A percentile compares a stretch with the other conserved stretches of the same genome.
Conservation (phyloP, 2,888 invertebrate species). For the Neoascia interrupta region DNA sequence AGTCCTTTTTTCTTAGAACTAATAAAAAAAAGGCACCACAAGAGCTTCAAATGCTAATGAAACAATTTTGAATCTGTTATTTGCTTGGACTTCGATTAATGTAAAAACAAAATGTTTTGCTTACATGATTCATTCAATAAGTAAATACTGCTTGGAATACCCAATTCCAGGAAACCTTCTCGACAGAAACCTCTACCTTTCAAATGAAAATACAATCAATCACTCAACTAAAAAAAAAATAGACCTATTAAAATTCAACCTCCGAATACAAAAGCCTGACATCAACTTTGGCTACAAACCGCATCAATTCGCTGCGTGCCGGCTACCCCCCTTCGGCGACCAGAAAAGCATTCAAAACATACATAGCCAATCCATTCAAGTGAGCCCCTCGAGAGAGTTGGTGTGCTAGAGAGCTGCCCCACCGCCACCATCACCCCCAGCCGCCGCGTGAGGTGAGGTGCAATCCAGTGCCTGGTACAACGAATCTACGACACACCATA, state of each 20-base stretch:
- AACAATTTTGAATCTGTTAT: no score
- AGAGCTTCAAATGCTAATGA: no score
- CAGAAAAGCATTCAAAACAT: no score
- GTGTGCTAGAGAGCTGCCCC: no score
- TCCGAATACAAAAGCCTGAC: slow-evolving; percentile 36
- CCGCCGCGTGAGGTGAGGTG: slow-evolving; percentile 22
- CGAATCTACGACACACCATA: slow-evolving; percentile 45
- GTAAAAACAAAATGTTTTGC: no score
- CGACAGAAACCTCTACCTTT: slow-evolving; percentile 17
- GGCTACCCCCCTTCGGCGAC: neutral
- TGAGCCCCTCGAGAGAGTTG: no score
- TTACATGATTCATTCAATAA: slow-evolving; percentile 30
- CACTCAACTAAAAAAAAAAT: no score
- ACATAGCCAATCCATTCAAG: no score
- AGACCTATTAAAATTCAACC: slow-evolving; percentile 15
- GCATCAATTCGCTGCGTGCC: slow-evolving; percentile 11
- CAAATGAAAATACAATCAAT: no score
- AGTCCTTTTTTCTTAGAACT: no score
- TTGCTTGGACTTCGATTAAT: no score
- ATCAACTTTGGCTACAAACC: slow-evolving; percentile 29
- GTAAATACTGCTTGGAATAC: slow-evolving; percentile 4
- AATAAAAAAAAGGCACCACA: no score
- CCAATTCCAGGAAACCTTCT: slow-evolving; percentile 33
- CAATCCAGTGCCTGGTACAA: slow-evolving; percentile 61
- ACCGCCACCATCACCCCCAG: neutral